phyloP scores from a whole-genome alignment of 2,888 invertebrate species.

The Dexiosoma caninum region DNA sequence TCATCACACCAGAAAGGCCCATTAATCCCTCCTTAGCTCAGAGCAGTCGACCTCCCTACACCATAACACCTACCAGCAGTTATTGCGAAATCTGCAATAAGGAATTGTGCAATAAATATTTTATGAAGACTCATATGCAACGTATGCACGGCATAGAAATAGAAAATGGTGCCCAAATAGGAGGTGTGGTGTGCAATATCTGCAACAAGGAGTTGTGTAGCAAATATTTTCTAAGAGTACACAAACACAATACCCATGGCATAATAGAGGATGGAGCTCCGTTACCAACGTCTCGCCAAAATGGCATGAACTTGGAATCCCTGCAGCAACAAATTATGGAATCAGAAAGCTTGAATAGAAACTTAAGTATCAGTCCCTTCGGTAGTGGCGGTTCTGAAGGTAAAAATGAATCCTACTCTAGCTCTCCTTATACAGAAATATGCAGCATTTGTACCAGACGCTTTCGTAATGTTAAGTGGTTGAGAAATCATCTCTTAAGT shows the following conservation, averaged over 20 bases:
- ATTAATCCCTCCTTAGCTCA: conserved; percentile 66
- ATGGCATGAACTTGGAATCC: conserved; percentile 72
- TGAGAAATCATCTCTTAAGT: conserved; percentile 90
- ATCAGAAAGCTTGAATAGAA: conserved; percentile 34
- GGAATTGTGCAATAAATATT: conserved; percentile 99
- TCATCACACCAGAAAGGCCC: conserved; percentile 78
- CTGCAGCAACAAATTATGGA: conserved; percentile 71
- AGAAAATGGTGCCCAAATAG: conserved; percentile 93
- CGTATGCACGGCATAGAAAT: conserved; percentile 98
- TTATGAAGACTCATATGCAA: conserved; percentile 99
- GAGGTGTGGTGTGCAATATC: conserved; percentile 96
- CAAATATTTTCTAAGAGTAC: conserved; percentile 97
- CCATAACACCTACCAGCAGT: conserved; percentile 86
- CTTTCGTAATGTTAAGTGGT: conserved; percentile 91
- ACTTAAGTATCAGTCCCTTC: conserved; percentile 67
- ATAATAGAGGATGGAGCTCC: conserved; percentile 91
- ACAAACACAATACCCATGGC: conserved; percentile 98
- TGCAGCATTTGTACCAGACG: conserved; percentile 92
- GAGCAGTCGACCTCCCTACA: conserved; percentile 79
- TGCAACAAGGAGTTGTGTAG: conserved; percentile 99
- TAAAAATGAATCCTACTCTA: conserved; percentile 69
- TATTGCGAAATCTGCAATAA: conserved; percentile 99
- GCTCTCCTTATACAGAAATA: conserved; percentile 84
- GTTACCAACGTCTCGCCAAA: conserved; percentile 76
- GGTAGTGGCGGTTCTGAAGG: conserved; percentile 58